Base-by-base conservation (phyloP, 2,113 vertebrate genomes). In the Cyanoramphus novaezelandiae region DNA sequence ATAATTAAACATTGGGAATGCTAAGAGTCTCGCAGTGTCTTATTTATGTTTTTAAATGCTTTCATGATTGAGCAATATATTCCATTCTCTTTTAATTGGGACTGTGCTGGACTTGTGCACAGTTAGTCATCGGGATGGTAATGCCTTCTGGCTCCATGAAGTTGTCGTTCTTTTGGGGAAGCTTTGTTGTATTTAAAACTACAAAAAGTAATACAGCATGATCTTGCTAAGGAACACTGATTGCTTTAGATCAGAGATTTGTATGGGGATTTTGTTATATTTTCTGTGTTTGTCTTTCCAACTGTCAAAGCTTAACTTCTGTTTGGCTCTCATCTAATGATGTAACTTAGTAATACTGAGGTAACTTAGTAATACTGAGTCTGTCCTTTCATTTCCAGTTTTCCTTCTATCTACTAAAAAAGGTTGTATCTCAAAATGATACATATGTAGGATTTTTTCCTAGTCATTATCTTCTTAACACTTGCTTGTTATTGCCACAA, bases 41-140 rank as follows among this genome's bases (percentile, higher is more conserved):
- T 94, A 84, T 94, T 95, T 97, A 80, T 93, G 67, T 74, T 96
- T 96, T 97, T 95, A 96, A 95, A 97, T 97, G 95, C 91, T 96
- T 96, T 95, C 70, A 81, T 84, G 93, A 93, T 96, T 94, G 95
- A 97, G 90, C 75, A 93, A 14, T 95, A 60, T 86, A 82, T 96
- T 96, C 86, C 78, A 83, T 96, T 88, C 77, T 96, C 43, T 62
- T 90, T 96, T 97, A 90, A 86, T 62, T 95, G 74, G 65, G 75
- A 39, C 75, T 95, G 71, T 80, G 57, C 81, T 88, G 81, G 86
- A 80, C 69, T 90, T 37, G 44, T 2, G 60, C 72, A 23, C 50
- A 65, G 84, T 93, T 95, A 91, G 67, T 95, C 82, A 75, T 68
- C 5, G 10, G 52, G 24, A 18, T 71, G 12, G 60, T 86, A 46